phyloP scores from a whole-genome alignment of 2,888 invertebrate genomes.

The Epistrophe eligans region DNA sequence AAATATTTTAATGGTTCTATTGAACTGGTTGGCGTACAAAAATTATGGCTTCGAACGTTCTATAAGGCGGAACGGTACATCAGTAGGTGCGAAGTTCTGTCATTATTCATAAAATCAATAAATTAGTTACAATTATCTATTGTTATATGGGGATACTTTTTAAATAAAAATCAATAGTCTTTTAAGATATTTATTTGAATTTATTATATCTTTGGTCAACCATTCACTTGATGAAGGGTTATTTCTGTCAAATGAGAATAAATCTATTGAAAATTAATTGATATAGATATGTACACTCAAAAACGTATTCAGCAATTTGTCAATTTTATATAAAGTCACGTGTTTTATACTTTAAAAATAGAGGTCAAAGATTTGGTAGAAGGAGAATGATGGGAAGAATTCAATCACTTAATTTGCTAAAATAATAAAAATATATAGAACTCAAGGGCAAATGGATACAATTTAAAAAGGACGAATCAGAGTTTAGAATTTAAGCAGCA shows the following conservation, averaged over 20 bases:
- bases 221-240: conserved; percentile 17
- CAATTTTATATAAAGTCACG: too few species aligned
- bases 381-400: too few species aligned
- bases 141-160: not conserved
- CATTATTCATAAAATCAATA: conserved; percentile 30
- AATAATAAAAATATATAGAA: too few species aligned
- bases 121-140: conserved; percentile 13
- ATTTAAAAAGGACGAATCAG: too few species aligned
- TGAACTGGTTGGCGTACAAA: conserved; percentile 32
- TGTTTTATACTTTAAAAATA: too few species aligned
- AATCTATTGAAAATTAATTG: not conserved
- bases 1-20: conserved; percentile 52
- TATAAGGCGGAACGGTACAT: not conserved
- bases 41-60: conserved; percentile 5
- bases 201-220: conserved; percentile 21
- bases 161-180: conserved; percentile 36
- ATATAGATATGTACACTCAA: not conserved
- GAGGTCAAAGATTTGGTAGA: too few species aligned
- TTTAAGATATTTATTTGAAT: conserved; percentile 17
- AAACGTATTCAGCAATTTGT: not conserved
- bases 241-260: not conserved
- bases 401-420: too few species aligned
- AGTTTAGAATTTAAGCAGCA: too few species aligned
- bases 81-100: conserved; percentile 5
- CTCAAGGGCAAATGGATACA: too few species aligned